These are phyloP conservation scores for Cheilosia impressa DNA, from an alignment of 2,888 invertebrate species.

Conservation along the genomic window DNA sequence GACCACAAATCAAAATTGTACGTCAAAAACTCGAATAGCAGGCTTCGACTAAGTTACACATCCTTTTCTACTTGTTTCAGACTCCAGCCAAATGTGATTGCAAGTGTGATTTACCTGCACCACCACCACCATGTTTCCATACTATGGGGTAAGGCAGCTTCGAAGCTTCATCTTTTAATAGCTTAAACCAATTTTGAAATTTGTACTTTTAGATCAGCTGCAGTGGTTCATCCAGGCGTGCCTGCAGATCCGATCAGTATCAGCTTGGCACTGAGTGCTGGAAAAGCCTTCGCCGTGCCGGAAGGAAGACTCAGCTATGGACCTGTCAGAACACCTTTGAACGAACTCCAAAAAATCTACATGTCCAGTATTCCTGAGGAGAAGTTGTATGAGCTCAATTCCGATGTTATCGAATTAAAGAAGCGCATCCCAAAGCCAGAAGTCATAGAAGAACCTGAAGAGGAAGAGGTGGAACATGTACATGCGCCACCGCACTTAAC, in stretches of 20 bases:
- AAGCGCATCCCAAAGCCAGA: conserved; percentile 61
- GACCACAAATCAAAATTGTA: conserved; percentile 52
- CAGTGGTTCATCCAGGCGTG: conserved; percentile 29
- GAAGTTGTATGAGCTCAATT: conserved; percentile 84
- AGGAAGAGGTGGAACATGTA: conserved; percentile 77
- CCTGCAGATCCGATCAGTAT: conserved; percentile 85
- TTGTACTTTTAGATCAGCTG: conserved; percentile 6
- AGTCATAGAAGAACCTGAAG: conserved; percentile 76
- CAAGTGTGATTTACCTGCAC: background rate
- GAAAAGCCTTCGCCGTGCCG: conserved; percentile 82
- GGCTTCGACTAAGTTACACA: conserved; percentile 53
- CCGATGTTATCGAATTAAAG: conserved; percentile 84
- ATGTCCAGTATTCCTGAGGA: conserved; percentile 84
- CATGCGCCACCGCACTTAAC: conserved; percentile 79
- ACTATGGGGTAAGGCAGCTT: conserved; percentile 14
- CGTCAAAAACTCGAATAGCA: conserved; percentile 26
- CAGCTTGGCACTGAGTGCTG: conserved; percentile 83
- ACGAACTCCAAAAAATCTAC: conserved; percentile 79
- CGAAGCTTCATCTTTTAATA: background rate
- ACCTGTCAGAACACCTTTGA: conserved; percentile 84
- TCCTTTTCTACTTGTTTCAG: conserved; percentile 40
- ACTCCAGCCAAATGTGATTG: conserved; percentile 27
- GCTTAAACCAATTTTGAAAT: background rate
- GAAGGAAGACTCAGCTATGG: conserved; percentile 85
- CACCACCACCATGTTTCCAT: conserved; percentile 41